Percentiles rank a stretch among this genome's conserved stretches.
phyloP scores from a whole-genome alignment of 2,113 vertebrate genomes.

The Indicator maculatus region DNA sequence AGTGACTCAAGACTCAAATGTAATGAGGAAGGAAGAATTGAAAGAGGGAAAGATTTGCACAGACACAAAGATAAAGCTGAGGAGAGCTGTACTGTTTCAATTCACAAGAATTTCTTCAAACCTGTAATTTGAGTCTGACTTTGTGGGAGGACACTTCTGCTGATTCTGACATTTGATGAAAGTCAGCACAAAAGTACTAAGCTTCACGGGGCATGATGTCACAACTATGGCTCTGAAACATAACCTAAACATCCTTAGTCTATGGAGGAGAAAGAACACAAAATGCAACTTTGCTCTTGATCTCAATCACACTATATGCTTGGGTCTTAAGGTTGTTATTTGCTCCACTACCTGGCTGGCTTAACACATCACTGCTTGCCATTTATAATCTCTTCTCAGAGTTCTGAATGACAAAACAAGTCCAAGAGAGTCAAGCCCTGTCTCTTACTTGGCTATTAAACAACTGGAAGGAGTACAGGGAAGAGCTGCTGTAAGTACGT shows the following conservation, averaged over 20 bases:
- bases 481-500: neutral
- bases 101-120: slow-evolving; percentile 30
- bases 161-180: neutral
- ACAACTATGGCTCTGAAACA: neutral
- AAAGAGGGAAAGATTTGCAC: slow-evolving; percentile 26
- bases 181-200: slow-evolving; percentile 3
- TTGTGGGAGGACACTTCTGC: neutral
- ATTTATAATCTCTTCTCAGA: neutral
- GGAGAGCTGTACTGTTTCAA: neutral
- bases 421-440: neutral
- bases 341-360: neutral
- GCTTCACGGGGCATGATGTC: neutral
- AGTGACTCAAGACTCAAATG: slow-evolving; percentile 54
- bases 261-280: neutral
- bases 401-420: slow-evolving; percentile 1
- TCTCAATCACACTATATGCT: accelerated
- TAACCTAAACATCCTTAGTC: neutral
- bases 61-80: neutral
- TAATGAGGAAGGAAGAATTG: slow-evolving; percentile 47
- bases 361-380: slow-evolving; percentile 19
- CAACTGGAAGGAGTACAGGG: neutral
- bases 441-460: neutral
- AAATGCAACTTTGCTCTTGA: slow-evolving; percentile 15
- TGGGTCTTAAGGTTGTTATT: neutral
- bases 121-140: slow-evolving; percentile 37